Percentiles rank a stretch among this genome's conserved stretches.
phyloP scores from a whole-genome alignment of 1,140 invertebrate species.

The Hycleus phaleratus region DNA sequence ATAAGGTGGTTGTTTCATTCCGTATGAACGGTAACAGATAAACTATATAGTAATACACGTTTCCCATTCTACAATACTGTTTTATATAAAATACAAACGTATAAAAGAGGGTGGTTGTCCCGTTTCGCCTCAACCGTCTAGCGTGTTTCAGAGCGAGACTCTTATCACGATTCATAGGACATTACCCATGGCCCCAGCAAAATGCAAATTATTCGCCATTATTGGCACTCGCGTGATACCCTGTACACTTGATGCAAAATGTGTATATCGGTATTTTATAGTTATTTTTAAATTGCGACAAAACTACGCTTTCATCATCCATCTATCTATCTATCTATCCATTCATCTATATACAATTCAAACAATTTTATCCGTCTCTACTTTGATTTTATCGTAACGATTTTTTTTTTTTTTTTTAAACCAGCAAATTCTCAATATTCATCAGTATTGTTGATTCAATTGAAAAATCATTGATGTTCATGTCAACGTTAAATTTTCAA shows the following conservation, averaged over 20 bases:
- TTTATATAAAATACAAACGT: slow-evolving; percentile 2
- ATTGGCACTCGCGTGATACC: slow-evolving; percentile 33
- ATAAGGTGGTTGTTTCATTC: not conserved
- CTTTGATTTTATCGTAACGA: too few species aligned
- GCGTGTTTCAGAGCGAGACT: slow-evolving; percentile 28
- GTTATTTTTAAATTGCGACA: slow-evolving; percentile 23
- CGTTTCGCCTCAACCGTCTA: slow-evolving; percentile 10
- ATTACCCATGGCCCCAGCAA: slow-evolving; percentile 35
- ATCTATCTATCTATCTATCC: too few species aligned
- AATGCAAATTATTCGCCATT: slow-evolving; percentile 36
- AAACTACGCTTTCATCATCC: too few species aligned
- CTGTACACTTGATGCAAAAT: slow-evolving; percentile 27
- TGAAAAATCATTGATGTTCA: not conserved
- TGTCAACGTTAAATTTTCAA: slow-evolving; percentile 12
- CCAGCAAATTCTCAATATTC: too few species aligned
- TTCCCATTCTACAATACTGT: slow-evolving; percentile 11
- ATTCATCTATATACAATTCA: too few species aligned
- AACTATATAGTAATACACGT: slow-evolving; percentile 15
- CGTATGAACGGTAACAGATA: slow-evolving; percentile 15
- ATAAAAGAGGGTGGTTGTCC: slow-evolving; percentile 3
- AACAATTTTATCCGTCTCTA: too few species aligned
- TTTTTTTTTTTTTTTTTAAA: too few species aligned
- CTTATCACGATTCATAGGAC: slow-evolving; percentile 39
- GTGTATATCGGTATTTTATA: slow-evolving; percentile 28
- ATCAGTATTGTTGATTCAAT: too few species aligned